Percentiles rank a stretch among this genome's conserved stretches.
phyloP scores from a whole-genome alignment of 2,888 invertebrate genomes.

The Onthophagus sagittarius region DNA sequence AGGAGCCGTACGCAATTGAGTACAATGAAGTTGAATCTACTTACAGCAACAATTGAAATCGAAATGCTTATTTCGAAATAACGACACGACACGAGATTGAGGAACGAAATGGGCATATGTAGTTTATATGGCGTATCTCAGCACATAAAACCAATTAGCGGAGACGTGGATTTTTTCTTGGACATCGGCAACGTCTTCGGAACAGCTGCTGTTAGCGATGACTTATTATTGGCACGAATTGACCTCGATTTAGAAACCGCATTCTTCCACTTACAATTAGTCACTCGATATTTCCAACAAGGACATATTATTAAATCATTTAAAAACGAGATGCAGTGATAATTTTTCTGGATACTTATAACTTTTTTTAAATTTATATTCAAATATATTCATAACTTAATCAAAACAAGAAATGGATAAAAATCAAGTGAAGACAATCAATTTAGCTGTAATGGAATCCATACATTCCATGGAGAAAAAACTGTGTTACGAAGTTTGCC shows the following conservation, averaged over 20 bases:
- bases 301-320: not conserved
- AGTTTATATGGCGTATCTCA: not conserved
- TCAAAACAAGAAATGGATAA: not conserved
- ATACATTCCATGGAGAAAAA: not conserved
- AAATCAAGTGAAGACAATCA: not conserved
- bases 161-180: not conserved
- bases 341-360: not conserved
- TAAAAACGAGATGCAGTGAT: not conserved
- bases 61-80: not conserved
- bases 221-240: conserved; percentile 14
- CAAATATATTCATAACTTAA: too few species aligned
- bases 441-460: not conserved
- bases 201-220: not conserved
- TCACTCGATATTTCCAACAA: conserved; percentile 12
- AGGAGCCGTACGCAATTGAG: not conserved
- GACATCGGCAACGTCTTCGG: conserved; percentile 1
- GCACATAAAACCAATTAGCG: conserved; percentile 2
- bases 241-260: conserved; percentile 13
- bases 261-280: conserved; percentile 2
- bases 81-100: not conserved
- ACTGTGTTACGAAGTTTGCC: conserved; percentile 1
- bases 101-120: not conserved
- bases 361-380: too few species aligned
- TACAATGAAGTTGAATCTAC: not conserved
- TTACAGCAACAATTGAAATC: not conserved